Evolutionary conservation across 2,888 invertebrate genomes (phyloP).

Genomic region (Synergus japonicus): DNA sequence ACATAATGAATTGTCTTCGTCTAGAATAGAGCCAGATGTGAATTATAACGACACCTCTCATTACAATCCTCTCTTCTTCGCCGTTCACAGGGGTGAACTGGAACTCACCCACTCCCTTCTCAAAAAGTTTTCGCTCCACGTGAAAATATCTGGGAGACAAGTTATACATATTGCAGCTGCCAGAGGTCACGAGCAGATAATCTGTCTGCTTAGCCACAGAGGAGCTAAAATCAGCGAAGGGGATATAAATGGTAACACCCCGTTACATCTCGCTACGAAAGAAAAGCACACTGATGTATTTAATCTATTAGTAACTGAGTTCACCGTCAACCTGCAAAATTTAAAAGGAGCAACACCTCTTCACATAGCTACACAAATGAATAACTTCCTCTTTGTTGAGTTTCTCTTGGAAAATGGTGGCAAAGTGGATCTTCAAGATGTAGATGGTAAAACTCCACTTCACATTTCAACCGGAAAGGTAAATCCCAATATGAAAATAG

Average conservation of each 20-base stretch:
- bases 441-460: neutral
- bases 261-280: neutral
- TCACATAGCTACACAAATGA: neutral
- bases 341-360: neutral
- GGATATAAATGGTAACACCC: neutral
- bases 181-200: neutral
- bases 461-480: neutral
- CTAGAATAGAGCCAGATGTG: neutral
- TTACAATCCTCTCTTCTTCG: neutral
- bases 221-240: neutral
- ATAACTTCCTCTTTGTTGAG: neutral
- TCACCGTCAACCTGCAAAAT: neutral
- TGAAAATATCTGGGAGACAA: neutral
- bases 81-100: neutral
- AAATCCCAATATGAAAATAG: neutral
- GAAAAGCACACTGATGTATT: neutral
- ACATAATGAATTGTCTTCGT: too few species aligned
- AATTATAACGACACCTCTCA: neutral
- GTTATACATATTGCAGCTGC: neutral
- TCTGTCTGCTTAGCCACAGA: neutral
- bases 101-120: neutral
- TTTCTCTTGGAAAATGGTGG: neutral
- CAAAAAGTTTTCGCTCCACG: neutral
- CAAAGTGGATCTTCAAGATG: neutral
- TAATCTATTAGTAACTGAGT: neutral